phyloP scores from a whole-genome alignment of 2,888 invertebrate species.

The Acronicta alni region DNA sequence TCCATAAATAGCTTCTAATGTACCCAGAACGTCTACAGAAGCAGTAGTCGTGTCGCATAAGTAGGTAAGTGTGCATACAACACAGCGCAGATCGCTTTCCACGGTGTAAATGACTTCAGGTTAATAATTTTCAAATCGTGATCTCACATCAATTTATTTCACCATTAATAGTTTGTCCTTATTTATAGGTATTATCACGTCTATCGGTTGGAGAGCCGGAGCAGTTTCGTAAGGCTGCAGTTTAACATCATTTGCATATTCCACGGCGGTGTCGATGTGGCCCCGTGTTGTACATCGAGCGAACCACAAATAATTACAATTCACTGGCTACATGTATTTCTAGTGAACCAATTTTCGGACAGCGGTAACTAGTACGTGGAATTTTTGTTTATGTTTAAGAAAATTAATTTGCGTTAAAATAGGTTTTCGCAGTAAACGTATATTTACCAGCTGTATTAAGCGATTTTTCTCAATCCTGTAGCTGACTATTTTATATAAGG shows the following conservation, averaged over 20 bases:
- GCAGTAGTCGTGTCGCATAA: conserved; percentile 43
- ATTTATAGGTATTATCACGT: conserved; percentile 85
- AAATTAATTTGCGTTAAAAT: conserved; percentile 3
- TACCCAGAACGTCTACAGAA: conserved; percentile 27
- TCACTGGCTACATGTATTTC: conserved; percentile 45
- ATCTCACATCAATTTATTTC: conserved; percentile 85
- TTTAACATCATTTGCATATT: conserved; percentile 85
- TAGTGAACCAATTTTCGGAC: conserved; percentile 30
- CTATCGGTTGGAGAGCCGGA: conserved; percentile 71
- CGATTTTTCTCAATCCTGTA: too few species aligned
- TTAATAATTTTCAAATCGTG: conserved; percentile 83
- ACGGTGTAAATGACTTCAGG: conserved; percentile 74
- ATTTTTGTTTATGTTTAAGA: conserved; percentile 11
- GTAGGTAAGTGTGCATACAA: conserved; percentile 41
- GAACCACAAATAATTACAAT: conserved; percentile 64
- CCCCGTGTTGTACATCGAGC: conserved; percentile 62
- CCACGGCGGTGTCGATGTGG: conserved; percentile 74
- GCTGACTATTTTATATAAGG: too few species aligned
- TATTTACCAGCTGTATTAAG: too few species aligned
- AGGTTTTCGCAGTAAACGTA: neutral
- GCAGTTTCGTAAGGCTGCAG: conserved; percentile 80
- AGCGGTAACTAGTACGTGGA: conserved; percentile 15
- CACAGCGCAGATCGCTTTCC: conserved; percentile 66
- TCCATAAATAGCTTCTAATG: conserved; percentile 19
- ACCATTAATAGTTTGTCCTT: conserved; percentile 84